These are phyloP conservation scores for Ahaetulla prasina DNA, from an alignment of 2,113 vertebrate species.

Conservation along the genomic window DNA sequence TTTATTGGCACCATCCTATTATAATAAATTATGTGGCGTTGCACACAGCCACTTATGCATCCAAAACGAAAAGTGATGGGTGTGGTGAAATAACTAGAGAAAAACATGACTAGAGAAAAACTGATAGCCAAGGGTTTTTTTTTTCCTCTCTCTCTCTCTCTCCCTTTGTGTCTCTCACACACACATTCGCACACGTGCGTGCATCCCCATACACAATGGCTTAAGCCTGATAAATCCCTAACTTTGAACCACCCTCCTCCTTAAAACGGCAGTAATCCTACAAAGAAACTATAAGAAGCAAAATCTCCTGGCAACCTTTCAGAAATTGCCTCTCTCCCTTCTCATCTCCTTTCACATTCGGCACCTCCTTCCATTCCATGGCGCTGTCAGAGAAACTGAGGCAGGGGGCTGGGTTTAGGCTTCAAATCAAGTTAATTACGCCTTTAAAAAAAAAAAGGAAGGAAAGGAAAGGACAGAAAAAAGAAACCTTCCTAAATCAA, in stretches of 20 bases:
- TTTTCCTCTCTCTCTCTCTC: neutral
- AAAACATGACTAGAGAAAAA: constrained; percentile 4
- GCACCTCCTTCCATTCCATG: neutral
- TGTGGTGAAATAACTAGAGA: neutral
- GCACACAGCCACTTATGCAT: neutral
- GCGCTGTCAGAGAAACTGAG: neutral
- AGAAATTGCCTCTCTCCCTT: neutral
- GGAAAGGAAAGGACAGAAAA: neutral
- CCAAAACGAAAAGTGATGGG: neutral
- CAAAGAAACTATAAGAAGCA: constrained; percentile 16
- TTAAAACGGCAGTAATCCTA: constrained; percentile 24
- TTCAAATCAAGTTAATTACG: neutral
- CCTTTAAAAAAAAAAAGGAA: neutral
- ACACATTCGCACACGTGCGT: neutral
- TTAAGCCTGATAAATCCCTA: constrained; percentile 18
- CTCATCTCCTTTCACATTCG: constrained; percentile 1
- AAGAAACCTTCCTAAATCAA: neutral
- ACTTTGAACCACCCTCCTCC: constrained; percentile 16
- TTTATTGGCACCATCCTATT: neutral
- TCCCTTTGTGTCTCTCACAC: too few relatives aligned
- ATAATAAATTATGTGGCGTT: neutral
- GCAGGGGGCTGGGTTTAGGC: too few relatives aligned
- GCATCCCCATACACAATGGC: neutral
- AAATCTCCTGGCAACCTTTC: constrained; percentile 17
- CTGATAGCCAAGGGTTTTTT: neutral